Base-by-base conservation (phyloP, 2,888 invertebrate genomes). In the Pristionchus maxplancki region DNA sequence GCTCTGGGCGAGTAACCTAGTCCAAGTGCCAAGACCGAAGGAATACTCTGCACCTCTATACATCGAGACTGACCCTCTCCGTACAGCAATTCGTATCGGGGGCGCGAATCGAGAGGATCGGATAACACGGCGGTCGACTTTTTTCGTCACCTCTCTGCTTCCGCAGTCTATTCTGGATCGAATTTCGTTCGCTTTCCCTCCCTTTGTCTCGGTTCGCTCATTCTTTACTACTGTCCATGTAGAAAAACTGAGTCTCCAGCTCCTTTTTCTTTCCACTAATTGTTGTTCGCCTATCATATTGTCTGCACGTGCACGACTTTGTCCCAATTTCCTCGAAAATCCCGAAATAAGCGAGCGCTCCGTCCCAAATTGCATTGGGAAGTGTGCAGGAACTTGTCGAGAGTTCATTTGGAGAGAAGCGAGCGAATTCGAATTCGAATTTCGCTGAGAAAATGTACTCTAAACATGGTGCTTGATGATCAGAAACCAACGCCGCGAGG, bases 181-280 rank as follows among this genome's bases (percentile, higher is more conserved):
- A 13, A 64, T 85, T 85, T 85, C 85, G 85, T 85, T 64, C 64
- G 50, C n/a, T 85, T 62, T 53, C 82, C 53, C 53, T 83, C 82
- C 3, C 28, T 83, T 37, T 11, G 8, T 15, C 31, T 50, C 82
- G 20, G 82, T 83, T 53, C 53, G 34, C 34, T 34, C 53, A 20
- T 83, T 28, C 28, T 20, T 40, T 31, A 62, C 85, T 85, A 44
- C 48, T 85, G n/a, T 24, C 13, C 64, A 40, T 48, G 31, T 53
- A 37, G 82, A 62, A 85, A 64, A 17, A 44, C 24, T 62, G 53
- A n/a, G 48, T 50, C 48, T 13, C 15, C 64, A 24, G 53, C 53
- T 17, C 53, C 11, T 83, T 78, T 11, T 5, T 50, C 34, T 44
- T 48, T 78, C 20, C 13, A 37, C 31, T 37, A 34, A 24, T 71